Evolutionary conservation across 2,888 invertebrate species (phyloP), one percentile per base, ranked within the genome.

Genomic region (Pseudococcus viburni): DNA sequence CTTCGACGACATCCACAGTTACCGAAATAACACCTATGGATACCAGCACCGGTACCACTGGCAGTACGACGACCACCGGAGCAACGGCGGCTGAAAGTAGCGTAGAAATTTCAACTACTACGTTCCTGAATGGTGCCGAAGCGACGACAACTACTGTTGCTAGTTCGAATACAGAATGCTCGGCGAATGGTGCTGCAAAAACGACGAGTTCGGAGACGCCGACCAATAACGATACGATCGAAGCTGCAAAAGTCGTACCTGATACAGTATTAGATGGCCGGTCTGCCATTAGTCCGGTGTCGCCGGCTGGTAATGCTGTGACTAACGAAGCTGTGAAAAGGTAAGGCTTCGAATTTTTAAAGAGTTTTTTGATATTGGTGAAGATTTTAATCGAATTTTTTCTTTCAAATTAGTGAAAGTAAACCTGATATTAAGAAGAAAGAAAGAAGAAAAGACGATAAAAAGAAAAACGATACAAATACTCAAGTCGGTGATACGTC

Each of bases 351-450:
- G n/a, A 46, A 46, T 33, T 33, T 33, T 33, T 33, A 19, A 12
- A 0, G 12, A n/a, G 1, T 1, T 39, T 0, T 42, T 46, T 22
- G 19, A 46, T 26, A 26, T 26, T 26, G 6, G 19, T 83, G 33
- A 42, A 42, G 42, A 42, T 46, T 19, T 22, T 46, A 83, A 46
- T 22, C 1, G 46, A 1, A 11, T 46, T 7, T 83, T 11, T 42
- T 83, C 7, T 89, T 89, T 84, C 89, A 68, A 89, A 86, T 90
- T 90, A 92, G 91, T 90, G 91, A 92, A 90, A 91, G 92, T 55
- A 92, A 93, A 90, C 91, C 92, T 89, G 93, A 93, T 89, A 93
- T 92, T 90, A 94, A 94, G 91, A 94, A 94, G 91, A 94, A 94
- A 90, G 94, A 94, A 90, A 93, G 94, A 90, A 92, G 93, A 90